A percentile compares a stretch with the other conserved stretches of the same genome.
These are phyloP conservation scores for Pterocles gutturalis DNA, from an alignment of 2,113 vertebrate genomes.

Conservation along the genomic window DNA sequence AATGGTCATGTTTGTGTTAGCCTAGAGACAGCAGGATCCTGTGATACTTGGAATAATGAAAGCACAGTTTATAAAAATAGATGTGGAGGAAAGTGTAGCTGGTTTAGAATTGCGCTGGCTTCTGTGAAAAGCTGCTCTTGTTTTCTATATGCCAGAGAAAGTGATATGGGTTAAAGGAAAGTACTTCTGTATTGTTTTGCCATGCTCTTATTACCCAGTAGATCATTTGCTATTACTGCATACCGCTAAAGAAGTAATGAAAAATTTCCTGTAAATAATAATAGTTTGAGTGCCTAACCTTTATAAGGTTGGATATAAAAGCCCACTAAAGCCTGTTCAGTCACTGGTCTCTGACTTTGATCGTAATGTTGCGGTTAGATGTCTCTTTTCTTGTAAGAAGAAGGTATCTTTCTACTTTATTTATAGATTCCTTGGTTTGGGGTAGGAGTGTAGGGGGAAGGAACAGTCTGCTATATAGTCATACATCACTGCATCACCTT, in stretches of 20 bases:
- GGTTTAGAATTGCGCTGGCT: background rate
- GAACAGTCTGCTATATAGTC: background rate
- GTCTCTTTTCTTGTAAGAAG: background rate
- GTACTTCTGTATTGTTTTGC: background rate
- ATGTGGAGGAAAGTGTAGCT: background rate
- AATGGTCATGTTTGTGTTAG: background rate
- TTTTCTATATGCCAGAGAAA: background rate
- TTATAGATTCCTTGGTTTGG: background rate
- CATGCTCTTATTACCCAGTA: background rate
- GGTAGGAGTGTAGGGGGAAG: fast-evolving
- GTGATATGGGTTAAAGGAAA: background rate
- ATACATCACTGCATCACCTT: fast-evolving
- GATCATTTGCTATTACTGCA: background rate
- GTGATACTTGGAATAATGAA: slow-evolving; percentile 29
- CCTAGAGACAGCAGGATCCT: slow-evolving; percentile 4
- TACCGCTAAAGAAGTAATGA: background rate
- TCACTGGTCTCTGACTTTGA: background rate
- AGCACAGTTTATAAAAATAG: slow-evolving; percentile 20
- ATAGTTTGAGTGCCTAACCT: background rate
- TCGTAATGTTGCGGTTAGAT: background rate
- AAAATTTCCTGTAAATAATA: background rate
- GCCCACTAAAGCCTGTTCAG: background rate
- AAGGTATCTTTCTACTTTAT: background rate
- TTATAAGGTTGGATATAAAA: background rate
- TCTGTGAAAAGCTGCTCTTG: background rate